phyloP scores from a whole-genome alignment of 2,888 invertebrate genomes.

The Morpho helenor region DNA sequence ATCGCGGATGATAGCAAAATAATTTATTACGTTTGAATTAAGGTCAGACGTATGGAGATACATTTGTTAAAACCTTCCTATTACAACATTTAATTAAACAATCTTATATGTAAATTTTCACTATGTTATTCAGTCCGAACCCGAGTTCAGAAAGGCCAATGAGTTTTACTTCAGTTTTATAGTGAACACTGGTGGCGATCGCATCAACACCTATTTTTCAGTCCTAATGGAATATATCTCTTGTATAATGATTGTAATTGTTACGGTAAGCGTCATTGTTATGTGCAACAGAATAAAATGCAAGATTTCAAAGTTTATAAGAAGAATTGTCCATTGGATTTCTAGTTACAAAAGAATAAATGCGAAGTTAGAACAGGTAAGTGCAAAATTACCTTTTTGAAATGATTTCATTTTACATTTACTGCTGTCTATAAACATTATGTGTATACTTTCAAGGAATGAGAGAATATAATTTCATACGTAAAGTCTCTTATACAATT shows the following conservation, averaged over 20 bases:
- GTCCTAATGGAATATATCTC: constrained; percentile 2
- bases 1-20: too few species aligned
- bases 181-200: constrained; percentile 4
- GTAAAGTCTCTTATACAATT: too few species aligned
- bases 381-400: background rate
- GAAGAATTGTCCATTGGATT: constrained; percentile 1
- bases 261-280: constrained; percentile 8
- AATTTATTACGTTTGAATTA: too few species aligned
- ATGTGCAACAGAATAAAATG: constrained; percentile 8
- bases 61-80: too few species aligned
- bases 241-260: constrained; percentile 8
- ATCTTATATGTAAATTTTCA: constrained; percentile 1
- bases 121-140: constrained; percentile 7
- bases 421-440: too few species aligned
- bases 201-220: background rate
- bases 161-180: constrained; percentile 11
- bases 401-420: too few species aligned
- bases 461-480: too few species aligned
- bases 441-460: too few species aligned
- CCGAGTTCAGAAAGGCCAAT: constrained; percentile 11
- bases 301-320: constrained; percentile 4
- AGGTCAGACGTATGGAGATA: too few species aligned
- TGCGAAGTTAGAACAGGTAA: background rate
- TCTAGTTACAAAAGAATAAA: background rate
- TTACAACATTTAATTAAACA: too few species aligned